Conservation (phyloP, 1,140 invertebrate genomes). For the Heliothis subflexa region DNA sequence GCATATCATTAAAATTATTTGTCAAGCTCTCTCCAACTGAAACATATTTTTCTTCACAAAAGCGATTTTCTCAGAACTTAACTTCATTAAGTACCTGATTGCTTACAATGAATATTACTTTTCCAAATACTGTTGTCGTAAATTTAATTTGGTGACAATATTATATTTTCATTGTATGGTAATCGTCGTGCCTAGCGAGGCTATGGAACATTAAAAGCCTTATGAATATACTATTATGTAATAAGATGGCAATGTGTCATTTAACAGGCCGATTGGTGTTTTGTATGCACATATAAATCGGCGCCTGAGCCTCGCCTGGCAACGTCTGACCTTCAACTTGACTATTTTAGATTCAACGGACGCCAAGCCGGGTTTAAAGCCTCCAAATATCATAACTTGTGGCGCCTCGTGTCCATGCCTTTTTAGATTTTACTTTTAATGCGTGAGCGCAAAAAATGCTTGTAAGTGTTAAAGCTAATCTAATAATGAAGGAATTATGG, state of each 20-base stretch:
- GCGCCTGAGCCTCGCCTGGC: conserved; percentile 45
- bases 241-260: conserved; percentile 42
- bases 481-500: no score
- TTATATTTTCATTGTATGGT: conserved; percentile 26
- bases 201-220: conserved; percentile 30
- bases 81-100: neutral
- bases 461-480: neutral
- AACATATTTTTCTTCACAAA: neutral
- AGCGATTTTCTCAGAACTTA: neutral
- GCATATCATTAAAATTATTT: neutral
- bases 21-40: neutral
- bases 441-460: no score
- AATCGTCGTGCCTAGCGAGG: neutral
- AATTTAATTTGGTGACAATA: conserved; percentile 21
- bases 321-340: conserved; percentile 58
- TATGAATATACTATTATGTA: conserved; percentile 50
- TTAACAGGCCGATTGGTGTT: conserved; percentile 35
- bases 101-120: neutral
- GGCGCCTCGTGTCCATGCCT: conserved; percentile 6
- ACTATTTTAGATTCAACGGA: conserved; percentile 57
- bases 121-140: conserved; percentile 2
- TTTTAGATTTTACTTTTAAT: conserved; percentile 10
- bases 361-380: conserved; percentile 2
- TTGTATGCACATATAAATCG: conserved; percentile 60
- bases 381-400: conserved; percentile 11